A percentile compares a stretch with the other conserved stretches of the same genome.
phyloP scores from a whole-genome alignment of 2,888 invertebrate species.

The Pinctada fucata region DNA sequence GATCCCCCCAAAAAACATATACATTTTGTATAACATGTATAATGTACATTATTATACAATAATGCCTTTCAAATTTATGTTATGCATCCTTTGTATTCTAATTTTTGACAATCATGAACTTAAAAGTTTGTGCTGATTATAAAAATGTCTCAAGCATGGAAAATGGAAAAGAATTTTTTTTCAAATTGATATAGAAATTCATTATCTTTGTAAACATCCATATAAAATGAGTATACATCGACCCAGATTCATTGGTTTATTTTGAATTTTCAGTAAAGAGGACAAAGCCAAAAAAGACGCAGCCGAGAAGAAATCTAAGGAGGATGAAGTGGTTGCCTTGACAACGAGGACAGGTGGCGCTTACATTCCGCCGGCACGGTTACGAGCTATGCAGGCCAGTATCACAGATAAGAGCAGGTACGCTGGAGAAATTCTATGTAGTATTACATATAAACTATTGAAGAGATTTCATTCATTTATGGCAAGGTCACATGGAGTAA shows the following conservation, averaged over 20 bases:
- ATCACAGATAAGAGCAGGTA: slow-evolving; percentile 92
- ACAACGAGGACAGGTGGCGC: slow-evolving; percentile 80
- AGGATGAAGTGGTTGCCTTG: slow-evolving; percentile 44
- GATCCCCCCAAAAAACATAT: no score
- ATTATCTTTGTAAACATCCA: not conserved
- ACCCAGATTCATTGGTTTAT: not conserved
- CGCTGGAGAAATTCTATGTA: not conserved
- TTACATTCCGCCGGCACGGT: slow-evolving; percentile 97
- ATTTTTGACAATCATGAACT: no score
- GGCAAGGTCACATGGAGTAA: no score
- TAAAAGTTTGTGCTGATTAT: no score
- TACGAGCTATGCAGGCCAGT: slow-evolving; percentile 95
- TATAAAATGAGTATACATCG: not conserved
- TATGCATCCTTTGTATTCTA: no score
- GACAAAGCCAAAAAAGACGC: slow-evolving; percentile 25
- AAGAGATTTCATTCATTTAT: not conserved
- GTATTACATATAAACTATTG: not conserved
- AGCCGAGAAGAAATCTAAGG: slow-evolving; percentile 40
- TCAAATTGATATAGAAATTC: no score
- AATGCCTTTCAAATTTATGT: no score
- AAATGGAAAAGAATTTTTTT: no score
- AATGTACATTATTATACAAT: no score
- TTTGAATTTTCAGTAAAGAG: not conserved
- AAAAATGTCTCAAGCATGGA: no score
- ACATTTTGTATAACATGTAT: no score